Evolutionary conservation across 2,888 invertebrate genomes (phyloP).

Genomic region (Phengaris arion): DNA sequence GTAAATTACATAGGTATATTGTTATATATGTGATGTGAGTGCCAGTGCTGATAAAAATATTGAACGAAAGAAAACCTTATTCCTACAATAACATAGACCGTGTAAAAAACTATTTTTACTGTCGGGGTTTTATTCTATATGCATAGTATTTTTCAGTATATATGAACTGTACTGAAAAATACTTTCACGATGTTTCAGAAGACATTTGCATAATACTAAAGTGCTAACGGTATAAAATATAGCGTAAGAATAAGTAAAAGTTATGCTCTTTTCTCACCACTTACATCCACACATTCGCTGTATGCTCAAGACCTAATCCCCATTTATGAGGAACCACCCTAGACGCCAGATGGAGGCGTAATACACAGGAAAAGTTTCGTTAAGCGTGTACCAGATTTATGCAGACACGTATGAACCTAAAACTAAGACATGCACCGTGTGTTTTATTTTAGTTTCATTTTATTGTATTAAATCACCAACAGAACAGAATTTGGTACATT

Average conservation of each 20-base stretch:
- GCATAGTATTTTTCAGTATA: not conserved
- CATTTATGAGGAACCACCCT: constrained; percentile 24
- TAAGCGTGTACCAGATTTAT: constrained; percentile 22
- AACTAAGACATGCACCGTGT: not conserved
- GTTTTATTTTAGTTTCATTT: not conserved
- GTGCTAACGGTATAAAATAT: constrained; percentile 8
- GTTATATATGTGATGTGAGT: no score
- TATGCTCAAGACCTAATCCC: constrained; percentile 27
- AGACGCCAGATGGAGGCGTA: constrained; percentile 18
- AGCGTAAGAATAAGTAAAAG: not conserved
- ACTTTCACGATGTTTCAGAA: constrained; percentile 23
- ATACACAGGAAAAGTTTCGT: constrained; percentile 22
- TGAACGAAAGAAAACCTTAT: not conserved
- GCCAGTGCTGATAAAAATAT: no score
- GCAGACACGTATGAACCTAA: constrained; percentile 13
- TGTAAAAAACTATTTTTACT: not conserved
- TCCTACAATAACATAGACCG: no score
- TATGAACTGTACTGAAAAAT: not conserved
- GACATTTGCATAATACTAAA: constrained; percentile 7
- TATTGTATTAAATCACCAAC: no score
- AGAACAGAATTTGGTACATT: no score
- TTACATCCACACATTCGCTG: constrained; percentile 2
- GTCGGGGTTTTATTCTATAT: not conserved
- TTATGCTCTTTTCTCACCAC: not conserved
- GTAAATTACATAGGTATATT: not conserved